Evolutionary conservation across 2,888 invertebrate genomes (phyloP).

Genomic region (Amphipoea lucens): DNA sequence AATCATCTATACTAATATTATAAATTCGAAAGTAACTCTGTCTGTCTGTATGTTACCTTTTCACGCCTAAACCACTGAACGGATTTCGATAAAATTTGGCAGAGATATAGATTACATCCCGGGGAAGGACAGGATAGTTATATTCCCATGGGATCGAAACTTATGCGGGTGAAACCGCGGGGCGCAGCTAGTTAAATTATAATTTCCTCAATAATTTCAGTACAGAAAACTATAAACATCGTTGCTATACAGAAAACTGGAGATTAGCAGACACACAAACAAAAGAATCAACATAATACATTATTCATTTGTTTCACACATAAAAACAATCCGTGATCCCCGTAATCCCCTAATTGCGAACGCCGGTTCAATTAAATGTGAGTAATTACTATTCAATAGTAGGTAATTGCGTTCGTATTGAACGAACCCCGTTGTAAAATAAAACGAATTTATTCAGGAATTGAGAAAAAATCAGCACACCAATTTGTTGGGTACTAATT

Average conservation of each 20-base stretch:
- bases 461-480: constrained; percentile 19
- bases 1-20: no score
- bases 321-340: constrained; percentile 19
- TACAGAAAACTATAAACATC: neutral
- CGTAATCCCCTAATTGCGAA: neutral
- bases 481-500: constrained; percentile 29
- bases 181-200: no score
- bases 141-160: no score
- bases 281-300: neutral
- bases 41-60: no score
- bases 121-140: no score
- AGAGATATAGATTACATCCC: no score
- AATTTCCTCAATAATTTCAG: neutral
- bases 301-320: constrained; percentile 6
- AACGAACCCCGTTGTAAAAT: constrained; percentile 12
- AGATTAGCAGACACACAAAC: neutral
- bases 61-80: no score
- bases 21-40: no score
- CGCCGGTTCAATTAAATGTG: constrained; percentile 17
- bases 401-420: constrained; percentile 23
- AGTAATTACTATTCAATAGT: constrained; percentile 41
- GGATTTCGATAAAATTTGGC: no score
- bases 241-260: neutral
- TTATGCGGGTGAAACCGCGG: no score
- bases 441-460: constrained; percentile 32